Conservation (phyloP, 2,888 invertebrate species). For the Chouioia cunea region DNA sequence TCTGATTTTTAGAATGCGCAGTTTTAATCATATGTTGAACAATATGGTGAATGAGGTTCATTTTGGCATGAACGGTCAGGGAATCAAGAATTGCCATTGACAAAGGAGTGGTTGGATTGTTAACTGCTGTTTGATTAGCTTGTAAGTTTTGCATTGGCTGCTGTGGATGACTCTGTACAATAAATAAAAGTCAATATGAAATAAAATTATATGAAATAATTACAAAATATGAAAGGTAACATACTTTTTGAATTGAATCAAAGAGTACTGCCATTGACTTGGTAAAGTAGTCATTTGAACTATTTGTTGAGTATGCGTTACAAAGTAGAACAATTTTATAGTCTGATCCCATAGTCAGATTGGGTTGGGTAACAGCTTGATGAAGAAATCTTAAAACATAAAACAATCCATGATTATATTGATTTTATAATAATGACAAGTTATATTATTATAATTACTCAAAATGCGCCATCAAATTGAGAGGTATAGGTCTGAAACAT, state of each 20-base stretch:
- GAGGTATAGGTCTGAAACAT: slow-evolving; percentile 82
- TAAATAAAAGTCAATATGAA: slow-evolving; percentile 4
- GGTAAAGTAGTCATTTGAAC: slow-evolving; percentile 90
- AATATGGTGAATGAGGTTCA: slow-evolving; percentile 87
- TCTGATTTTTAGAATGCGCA: slow-evolving; percentile 87
- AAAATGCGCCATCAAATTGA: slow-evolving; percentile 84
- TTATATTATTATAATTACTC: slow-evolving; percentile 72
- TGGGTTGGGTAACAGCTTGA: slow-evolving; percentile 82
- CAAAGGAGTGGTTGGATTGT: slow-evolving; percentile 85
- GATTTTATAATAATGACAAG: slow-evolving; percentile 14
- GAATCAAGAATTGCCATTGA: slow-evolving; percentile 95
- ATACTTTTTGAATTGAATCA: slow-evolving; percentile 81
- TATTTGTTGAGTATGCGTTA: slow-evolving; percentile 89
- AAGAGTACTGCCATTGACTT: slow-evolving; percentile 93
- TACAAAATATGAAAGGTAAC: too few relatives aligned
- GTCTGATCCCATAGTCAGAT: slow-evolving; percentile 84
- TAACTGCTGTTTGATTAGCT: slow-evolving; percentile 70
- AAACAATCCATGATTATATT: slow-evolving; percentile 20
- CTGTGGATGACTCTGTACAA: slow-evolving; percentile 68
- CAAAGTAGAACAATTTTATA: slow-evolving; percentile 92
- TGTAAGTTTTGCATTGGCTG: slow-evolving; percentile 65
- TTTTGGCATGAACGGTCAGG: slow-evolving; percentile 94
- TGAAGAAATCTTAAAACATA: slow-evolving; percentile 75
- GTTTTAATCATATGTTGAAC: slow-evolving; percentile 91
- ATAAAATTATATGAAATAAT: not conserved